Evolutionary conservation across 2,888 invertebrate species (phyloP), one percentile per base, ranked within the genome.

Genomic region (Monoplex corrugatus): DNA sequence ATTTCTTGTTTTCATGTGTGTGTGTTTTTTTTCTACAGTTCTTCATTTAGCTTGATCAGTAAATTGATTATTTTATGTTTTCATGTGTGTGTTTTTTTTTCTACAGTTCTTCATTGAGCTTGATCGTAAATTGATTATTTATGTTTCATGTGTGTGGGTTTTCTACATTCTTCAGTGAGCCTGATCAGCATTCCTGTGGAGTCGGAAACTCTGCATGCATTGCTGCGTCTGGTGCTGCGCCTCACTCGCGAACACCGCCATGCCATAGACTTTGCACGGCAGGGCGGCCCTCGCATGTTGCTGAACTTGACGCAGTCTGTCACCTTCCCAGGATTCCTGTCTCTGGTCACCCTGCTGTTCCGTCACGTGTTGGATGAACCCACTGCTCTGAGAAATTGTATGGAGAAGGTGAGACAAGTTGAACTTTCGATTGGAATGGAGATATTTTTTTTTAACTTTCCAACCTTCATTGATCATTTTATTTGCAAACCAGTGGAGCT

Each of bases 301-400:
- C 96, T 98, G 6, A 97, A 97, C 85, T 97, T 98, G 96, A 97
- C 97, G 40, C 97, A 98, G 95, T 97, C 97, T 2, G 97, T 97
- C 89, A 97, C 97, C 35, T 98, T 98, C 94, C 97, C 97, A 92
- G 98, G 98, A 5, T 98, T 98, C 94, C 97, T 97, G 16, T 97
- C 97, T 32, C 96, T 98, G 89, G 97, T 97, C 0, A 98, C 98
- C 0, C 97, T 98, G 35, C 96, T 98, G 32, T 97, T 98, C 92
- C 97, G 98, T 32, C 98, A 98, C 93, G 97, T 98, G 0, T 96
- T 98, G 57, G 98, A 98, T 96, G 98, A 98, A 90, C 97, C 97
- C 0, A 96, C 96, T 8, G 97, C 97, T 23, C 96, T 98, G 78
- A 97, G 97, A 89, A 97, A 97, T 90, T 97, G 98, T 1, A 98